Conservation (phyloP, 2,113 vertebrate species). For the Coryphaenoides rupestris region DNA sequence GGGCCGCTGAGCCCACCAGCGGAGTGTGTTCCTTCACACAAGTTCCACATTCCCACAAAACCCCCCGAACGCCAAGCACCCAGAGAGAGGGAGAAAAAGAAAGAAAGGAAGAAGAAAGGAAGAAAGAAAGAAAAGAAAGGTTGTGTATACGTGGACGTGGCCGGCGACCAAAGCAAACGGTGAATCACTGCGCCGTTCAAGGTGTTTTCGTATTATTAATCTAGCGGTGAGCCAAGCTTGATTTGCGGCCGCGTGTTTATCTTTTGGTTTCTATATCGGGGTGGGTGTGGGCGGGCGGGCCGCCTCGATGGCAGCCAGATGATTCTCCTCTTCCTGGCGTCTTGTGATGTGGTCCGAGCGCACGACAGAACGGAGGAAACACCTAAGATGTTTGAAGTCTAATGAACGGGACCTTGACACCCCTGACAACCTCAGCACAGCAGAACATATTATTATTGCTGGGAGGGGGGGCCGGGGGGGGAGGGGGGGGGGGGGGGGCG, state of each 20-base stretch:
- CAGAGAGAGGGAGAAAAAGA: not conserved
- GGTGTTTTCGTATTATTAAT: conserved; percentile 27
- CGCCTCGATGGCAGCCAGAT: conserved; percentile 17
- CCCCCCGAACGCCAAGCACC: too few relatives aligned
- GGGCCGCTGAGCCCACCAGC: not conserved
- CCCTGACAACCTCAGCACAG: conserved; percentile 2
- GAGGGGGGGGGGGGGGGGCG: too few relatives aligned
- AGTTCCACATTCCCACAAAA: conserved; percentile 2
- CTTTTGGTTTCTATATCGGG: conserved; percentile 18
- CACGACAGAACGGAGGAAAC: conserved; percentile 14
- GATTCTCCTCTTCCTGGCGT: conserved; percentile 2
- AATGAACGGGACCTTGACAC: conserved; percentile 19
- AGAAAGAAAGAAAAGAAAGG: not conserved
- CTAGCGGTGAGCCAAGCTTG: conserved; percentile 15
- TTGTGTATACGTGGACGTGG: conserved; percentile 10
- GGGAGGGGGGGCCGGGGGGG: not conserved
- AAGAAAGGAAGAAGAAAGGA: too few relatives aligned
- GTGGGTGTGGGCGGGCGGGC: conserved; percentile 6
- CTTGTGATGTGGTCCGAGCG: conserved; percentile 15
- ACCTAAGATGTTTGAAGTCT: conserved; percentile 14
- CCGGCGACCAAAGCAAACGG: conserved; percentile 17
- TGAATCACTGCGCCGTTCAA: conserved; percentile 5
- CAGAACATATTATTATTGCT: conserved; percentile 11
- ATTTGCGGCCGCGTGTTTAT: conserved; percentile 19
- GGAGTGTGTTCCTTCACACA: conserved; percentile 10